These are phyloP conservation scores for Rattus norvegicus DNA, from an alignment of 2,113 vertebrate genomes.

Conservation along the genomic window GRCr8 NC_086022.1:19325001-19325500, in stretches of 20 bases:
- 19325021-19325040: too few relatives aligned
- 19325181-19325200: slow-evolving; percentile 90
- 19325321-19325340: slow-evolving; percentile 91
- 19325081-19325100: too few relatives aligned
- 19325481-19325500: background rate
- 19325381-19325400: background rate
- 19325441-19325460: background rate
- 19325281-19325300: slow-evolving; percentile 91
- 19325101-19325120: slow-evolving; percentile 82
- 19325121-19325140: slow-evolving; percentile 86
- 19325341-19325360: background rate
- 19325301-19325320: slow-evolving; percentile 90
- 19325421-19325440: background rate
- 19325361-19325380: background rate
- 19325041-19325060: too few relatives aligned
- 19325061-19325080: too few relatives aligned
- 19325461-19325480: background rate
- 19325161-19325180: slow-evolving; percentile 89
- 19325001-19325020: too few relatives aligned
- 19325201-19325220: slow-evolving; percentile 92
- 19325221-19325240: slow-evolving; percentile 90
- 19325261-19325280: slow-evolving; percentile 92
- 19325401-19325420: background rate
- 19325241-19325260: slow-evolving; percentile 92
- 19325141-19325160: slow-evolving; percentile 85